phyloP scores from a whole-genome alignment of 2,888 invertebrate genomes.

The Cephalotes varians region DNA sequence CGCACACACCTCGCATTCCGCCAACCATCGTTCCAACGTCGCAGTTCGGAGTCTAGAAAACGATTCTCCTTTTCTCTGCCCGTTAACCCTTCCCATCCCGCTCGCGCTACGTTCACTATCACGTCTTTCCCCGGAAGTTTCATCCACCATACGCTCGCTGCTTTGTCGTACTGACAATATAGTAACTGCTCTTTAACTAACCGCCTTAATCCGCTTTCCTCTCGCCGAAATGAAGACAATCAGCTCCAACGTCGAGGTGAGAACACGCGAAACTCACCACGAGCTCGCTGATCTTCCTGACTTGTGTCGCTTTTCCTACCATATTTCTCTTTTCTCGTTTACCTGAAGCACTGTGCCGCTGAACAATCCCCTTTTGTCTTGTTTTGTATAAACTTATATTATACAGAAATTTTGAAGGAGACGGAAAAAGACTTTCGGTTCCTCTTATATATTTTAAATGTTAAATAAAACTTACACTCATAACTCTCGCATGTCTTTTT shows the following conservation, averaged over 20 bases:
- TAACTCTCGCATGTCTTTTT: background rate
- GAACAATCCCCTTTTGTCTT: conserved; percentile 10
- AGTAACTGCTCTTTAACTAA: conserved; percentile 81
- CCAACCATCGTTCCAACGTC: conserved; percentile 44
- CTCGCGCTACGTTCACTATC: conserved; percentile 23
- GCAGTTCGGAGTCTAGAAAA: conserved; percentile 64
- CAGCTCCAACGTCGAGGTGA: conserved; percentile 57
- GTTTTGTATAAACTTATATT: conserved; percentile 2
- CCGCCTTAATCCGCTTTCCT: conserved; percentile 81
- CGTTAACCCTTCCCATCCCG: conserved; percentile 57
- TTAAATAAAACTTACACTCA: background rate
- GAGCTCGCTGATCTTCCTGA: conserved; percentile 65
- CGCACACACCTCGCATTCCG: conserved; percentile 66
- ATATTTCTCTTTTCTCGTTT: conserved; percentile 21
- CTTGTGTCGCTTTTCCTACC: conserved; percentile 49
- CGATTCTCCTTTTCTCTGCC: conserved; percentile 65
- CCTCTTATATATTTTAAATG: background rate
- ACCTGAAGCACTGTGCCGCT: background rate
- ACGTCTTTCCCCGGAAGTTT: conserved; percentile 35
- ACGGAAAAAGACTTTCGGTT: background rate
- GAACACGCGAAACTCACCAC: conserved; percentile 56
- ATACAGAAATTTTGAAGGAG: background rate
- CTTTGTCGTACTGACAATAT: conserved; percentile 74
- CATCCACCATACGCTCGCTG: conserved; percentile 62
- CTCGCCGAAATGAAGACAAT: conserved; percentile 75